Percentiles rank a stretch among this genome's conserved stretches.
Evolutionary conservation across 2,797 vertebrate genomes (phyloP).

Genomic region (Cheirogaleus major): DNA sequence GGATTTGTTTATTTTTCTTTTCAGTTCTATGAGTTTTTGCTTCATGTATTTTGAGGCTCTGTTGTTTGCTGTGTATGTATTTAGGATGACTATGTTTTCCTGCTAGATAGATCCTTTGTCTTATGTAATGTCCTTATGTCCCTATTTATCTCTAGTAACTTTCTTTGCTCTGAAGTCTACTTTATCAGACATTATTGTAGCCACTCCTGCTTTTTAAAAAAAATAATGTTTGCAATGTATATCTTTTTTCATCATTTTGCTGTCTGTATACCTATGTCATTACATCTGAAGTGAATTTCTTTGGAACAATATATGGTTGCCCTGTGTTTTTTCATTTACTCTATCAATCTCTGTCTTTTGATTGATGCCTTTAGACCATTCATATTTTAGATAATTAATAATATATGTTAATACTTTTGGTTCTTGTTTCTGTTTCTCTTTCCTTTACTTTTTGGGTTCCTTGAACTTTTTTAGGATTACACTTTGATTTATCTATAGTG

Average conservation of each 20-base stretch:
- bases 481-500: background rate
- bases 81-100: background rate
- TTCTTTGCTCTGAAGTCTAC: background rate
- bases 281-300: background rate
- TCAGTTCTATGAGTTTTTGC: background rate
- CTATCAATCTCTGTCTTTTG: background rate
- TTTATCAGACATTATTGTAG: background rate
- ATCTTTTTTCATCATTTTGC: background rate
- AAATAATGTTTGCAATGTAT: background rate
- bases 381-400: background rate
- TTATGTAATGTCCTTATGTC: background rate
- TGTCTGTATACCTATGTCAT: background rate
- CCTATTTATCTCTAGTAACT: background rate
- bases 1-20: background rate
- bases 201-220: background rate
- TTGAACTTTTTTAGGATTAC: background rate
- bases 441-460: background rate
- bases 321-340: background rate
- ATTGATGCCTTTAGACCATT: background rate
- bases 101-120: background rate
- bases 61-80: background rate
- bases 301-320: background rate
- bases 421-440: background rate
- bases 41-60: background rate
- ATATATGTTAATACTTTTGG: background rate